Evolutionary conservation across 2,113 vertebrate genomes (phyloP), one percentile per base, ranked within the genome.

Genomic region (Ondatra zibethicus): DNA sequence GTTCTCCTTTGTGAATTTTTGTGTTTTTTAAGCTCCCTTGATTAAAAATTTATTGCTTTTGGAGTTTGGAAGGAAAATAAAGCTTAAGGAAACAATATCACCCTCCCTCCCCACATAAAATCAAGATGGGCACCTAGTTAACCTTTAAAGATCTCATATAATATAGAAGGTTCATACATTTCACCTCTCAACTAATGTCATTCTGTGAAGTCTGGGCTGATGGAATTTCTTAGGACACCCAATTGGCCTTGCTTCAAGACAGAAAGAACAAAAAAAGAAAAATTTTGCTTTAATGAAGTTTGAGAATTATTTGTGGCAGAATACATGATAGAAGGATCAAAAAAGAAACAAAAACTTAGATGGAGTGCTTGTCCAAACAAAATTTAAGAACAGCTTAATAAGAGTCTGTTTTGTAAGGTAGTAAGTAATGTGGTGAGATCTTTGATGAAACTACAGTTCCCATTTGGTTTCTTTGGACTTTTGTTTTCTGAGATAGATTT

Each of bases 381-480:
- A 73, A n/a, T 52, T 61, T 80, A 91, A 75, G n/a, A 77, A 52
- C 88, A 91, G 11, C 61, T 75, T 70, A 39, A 33, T 76, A 66
- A 85, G 91, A n/a, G 21, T 65, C 63, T 55, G 36, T 55, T 70
- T 77, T 88, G 68, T 21, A 36, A 23, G 63, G 29, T 50, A 47
- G 55, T 61, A 82, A 47, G 55, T 61, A 82, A 52, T 63, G 36
- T 7, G 50, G 36, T 95, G 58, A 97, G 58, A 42, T 92, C 52
- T 70, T 82, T 77, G 19, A 66, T 63, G n/a, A 95, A 88, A 31
- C 45, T 65, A 0, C 29, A 93, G 39, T 81, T 92, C 65, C 63
- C 36, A 70, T 95, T 95, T 92, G 84, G 84, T 92, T 89, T 70
- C 52, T 93, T 58, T 89, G 94, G 75, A 76, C 61, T 45, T 96